These are phyloP conservation scores for Arnoldichthys spilopterus DNA, from an alignment of 2,797 vertebrate genomes.

Conservation along the genomic window DNA sequence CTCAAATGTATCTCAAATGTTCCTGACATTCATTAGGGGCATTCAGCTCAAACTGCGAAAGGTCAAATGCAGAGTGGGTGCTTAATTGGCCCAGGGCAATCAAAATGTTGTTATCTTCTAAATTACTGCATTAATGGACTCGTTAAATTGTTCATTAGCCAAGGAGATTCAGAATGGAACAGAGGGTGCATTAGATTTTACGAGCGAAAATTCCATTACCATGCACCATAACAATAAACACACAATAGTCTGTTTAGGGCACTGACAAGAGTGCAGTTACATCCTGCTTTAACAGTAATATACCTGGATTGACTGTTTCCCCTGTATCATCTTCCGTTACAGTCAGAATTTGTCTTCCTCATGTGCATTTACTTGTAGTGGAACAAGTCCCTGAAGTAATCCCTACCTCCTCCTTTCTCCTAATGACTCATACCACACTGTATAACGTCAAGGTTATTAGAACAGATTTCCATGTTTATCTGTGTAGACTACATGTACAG, in stretches of 20 bases:
- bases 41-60: conserved; percentile 74
- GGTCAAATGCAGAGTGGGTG: conserved; percentile 79
- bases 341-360: neutral
- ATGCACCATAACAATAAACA: conserved; percentile 63
- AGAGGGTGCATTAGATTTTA: conserved; percentile 73
- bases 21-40: conserved; percentile 76
- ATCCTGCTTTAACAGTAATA: conserved; percentile 3
- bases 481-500: conserved; percentile 7
- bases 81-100: conserved; percentile 82
- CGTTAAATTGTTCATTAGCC: conserved; percentile 81
- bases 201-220: conserved; percentile 63
- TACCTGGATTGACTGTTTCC: neutral
- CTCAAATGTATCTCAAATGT: conserved; percentile 68
- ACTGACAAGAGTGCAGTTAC: conserved; percentile 20
- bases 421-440: neutral
- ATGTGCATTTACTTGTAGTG: neutral
- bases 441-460: neutral
- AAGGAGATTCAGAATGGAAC: conserved; percentile 78
- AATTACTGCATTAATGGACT: conserved; percentile 81
- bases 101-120: conserved; percentile 80
- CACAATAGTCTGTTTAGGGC: conserved; percentile 56
- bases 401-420: neutral
- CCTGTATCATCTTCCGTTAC: conserved; percentile 1
- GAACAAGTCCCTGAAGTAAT: neutral
- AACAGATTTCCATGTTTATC: neutral